Evolutionary conservation across 2,797 vertebrate species (phyloP), one percentile per base, ranked within the genome.

Genomic region (Podarcis siculus): DNA sequence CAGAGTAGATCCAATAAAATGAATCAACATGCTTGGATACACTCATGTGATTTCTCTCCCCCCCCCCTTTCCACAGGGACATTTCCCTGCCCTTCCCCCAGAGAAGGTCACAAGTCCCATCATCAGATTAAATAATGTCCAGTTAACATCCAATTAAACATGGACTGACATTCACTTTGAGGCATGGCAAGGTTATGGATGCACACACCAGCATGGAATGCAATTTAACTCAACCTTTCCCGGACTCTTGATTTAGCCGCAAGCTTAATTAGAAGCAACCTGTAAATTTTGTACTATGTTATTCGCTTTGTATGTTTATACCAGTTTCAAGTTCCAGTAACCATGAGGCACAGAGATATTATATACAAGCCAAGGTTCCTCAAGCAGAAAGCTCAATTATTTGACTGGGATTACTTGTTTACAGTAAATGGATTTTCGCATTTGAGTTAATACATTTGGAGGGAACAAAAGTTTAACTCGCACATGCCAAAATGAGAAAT

Each of bases 341-440:
- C 78, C 81, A 30, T 23, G 78, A 64, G 55, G 4, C 27, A 21
- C 21, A 35, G 69, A 89, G 58, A 66, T 37, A 67, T 76, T 37
- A 75, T 37, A 49, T 61, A 37, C 77, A 75, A 49, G 39, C 15
- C 69, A 80, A 45, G 73, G 17, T 35, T 85, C 39, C 77, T 89
- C 87, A 80, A 80, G 82, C 83, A 89, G 83, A 89, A 89, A 85
- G 71, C 55, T 39, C 77, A 80, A 66, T 85, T 85, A 85, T 85
- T 80, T 81, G 25, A 45, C 9, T 17, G 32, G 35, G 55, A 81
- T 85, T 85, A 73, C n/a, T 85, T 75, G 55, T 67, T 75, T 76
- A n/a, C 37, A 49, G 39, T 37, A 80, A 75, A 89, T 67, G 55
- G 58, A 32, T 35, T 82, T 81, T 73, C 78, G 64, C 77, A 27